Base-by-base conservation (phyloP, 2,113 vertebrate genomes). In the Myiagra hebetior region DNA sequence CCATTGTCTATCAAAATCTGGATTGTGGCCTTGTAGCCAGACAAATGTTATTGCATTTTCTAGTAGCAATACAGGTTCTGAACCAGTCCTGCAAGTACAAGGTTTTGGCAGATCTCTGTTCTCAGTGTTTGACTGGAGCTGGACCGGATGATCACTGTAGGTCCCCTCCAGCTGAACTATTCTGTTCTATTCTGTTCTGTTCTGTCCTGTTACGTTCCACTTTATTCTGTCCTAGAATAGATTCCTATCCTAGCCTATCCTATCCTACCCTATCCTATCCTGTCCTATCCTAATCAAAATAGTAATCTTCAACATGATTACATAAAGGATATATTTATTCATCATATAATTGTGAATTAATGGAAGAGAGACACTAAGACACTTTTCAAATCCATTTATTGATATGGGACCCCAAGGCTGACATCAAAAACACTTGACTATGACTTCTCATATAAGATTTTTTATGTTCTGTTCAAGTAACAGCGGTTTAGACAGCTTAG, bases 91-190 rank as follows among this genome's bases (percentile, higher is more conserved):
- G 31, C 1, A 0, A 82, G 21, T 20, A 42, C 6, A 17, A 10
- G 10, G 6, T 27, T 81, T 90, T 77, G 28, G 39, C 47, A 70
- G 57, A 49, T 63, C 21, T 64, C 53, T 56, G 3, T 24, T 30
- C 9, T 50, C 14, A 26, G 28, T 20, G 10, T 65, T 67, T 85
- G 26, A 49, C 35, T 65, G 46, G 4, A 93, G 49, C 26, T 68
- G 21, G 18, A 56, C 11, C 0, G 2, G 8, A 13, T 15, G 13
- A 69, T 2, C 4, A 1, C 11, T 44, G 27, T 20, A 42, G 9
- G 17, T 69, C 11, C 7, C 28, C 60, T 41, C 33, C 39, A 73
- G 9, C 2, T 52, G 19, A 74, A 52, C 6, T 57, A 15, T 13
- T 21, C 18, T 77, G 0, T 37, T 13, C 42, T 57, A 1, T 33